Percentiles rank a stretch among this genome's conserved stretches.
These are phyloP conservation scores for Sebastes trivittatus DNA, from an alignment of 2,797 vertebrate species.

Conservation along the genomic window DNA sequence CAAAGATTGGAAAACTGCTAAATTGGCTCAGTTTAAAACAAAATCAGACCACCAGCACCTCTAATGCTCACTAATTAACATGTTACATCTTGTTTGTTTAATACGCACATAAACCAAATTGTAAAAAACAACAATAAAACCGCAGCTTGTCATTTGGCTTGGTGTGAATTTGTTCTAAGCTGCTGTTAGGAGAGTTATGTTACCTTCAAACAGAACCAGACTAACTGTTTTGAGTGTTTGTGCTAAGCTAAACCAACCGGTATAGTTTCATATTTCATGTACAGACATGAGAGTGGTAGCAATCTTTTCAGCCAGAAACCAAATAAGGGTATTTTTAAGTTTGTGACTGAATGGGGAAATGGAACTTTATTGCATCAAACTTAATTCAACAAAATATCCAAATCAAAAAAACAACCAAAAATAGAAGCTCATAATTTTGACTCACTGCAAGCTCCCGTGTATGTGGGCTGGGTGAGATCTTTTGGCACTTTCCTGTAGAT, in stretches of 20 bases:
- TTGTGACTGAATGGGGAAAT: background rate
- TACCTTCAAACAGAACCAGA: background rate
- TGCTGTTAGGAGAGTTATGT: background rate
- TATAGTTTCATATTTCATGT: background rate
- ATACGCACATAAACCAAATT: background rate
- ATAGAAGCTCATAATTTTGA: constrained; percentile 51
- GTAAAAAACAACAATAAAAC: background rate
- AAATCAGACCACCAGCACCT: background rate
- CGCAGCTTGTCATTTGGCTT: background rate
- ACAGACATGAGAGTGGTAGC: background rate
- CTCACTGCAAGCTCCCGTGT: constrained; percentile 99
- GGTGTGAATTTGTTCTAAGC: background rate
- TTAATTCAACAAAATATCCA: background rate
- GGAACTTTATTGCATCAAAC: background rate
- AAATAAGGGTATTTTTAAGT: background rate
- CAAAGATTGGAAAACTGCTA: background rate
- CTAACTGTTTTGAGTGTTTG: background rate
- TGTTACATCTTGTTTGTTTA: background rate
- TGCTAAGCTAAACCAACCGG: background rate
- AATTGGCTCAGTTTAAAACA: background rate
- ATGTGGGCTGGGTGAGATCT: constrained; percentile 99
- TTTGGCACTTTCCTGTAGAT: constrained; percentile 99
- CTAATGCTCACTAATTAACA: background rate
- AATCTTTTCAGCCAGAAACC: background rate
- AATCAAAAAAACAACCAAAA: background rate